phyloP scores from a whole-genome alignment of 2,888 invertebrate species.

The Melinopterus prodromus region DNA sequence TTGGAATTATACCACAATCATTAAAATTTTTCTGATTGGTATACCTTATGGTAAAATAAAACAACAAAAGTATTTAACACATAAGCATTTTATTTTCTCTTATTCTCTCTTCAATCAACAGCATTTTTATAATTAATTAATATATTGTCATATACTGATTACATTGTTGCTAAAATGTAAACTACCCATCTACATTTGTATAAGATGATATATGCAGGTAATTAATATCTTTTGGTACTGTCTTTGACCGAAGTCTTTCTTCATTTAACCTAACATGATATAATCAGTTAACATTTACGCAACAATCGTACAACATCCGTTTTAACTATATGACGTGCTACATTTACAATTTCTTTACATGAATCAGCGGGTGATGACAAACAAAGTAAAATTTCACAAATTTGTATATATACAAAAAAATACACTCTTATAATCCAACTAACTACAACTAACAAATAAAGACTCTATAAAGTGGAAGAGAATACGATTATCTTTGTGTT shows the following conservation, averaged over 20 bases:
- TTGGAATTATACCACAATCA: too few species aligned
- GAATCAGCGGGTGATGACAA: conserved; percentile 38
- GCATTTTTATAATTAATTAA: conserved; percentile 50
- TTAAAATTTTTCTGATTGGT: not conserved
- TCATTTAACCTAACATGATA: conserved; percentile 15
- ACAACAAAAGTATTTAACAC: conserved; percentile 44
- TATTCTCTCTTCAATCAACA: conserved; percentile 54
- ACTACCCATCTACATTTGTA: conserved; percentile 33
- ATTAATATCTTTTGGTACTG: conserved; percentile 27
- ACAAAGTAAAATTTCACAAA: conserved; percentile 13
- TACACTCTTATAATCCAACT: conserved; percentile 16
- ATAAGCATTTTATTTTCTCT: conserved; percentile 48
- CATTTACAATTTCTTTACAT: conserved; percentile 35
- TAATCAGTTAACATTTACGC: conserved; percentile 42
- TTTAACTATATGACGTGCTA: conserved; percentile 39
- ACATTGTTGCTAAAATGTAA: conserved; percentile 49
- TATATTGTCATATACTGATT: conserved; percentile 60
- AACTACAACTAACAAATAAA: not conserved
- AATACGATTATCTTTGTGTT: conserved; percentile 5
- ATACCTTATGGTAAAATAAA: conserved; percentile 8
- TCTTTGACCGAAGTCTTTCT: conserved; percentile 14
- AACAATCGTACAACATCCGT: conserved; percentile 39
- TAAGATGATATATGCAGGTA: conserved; percentile 13
- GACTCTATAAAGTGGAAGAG: conserved; percentile 26
- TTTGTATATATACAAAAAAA: conserved; percentile 33